Conservation (phyloP, 1,140 invertebrate genomes). For the Drepana arcuata region DNA sequence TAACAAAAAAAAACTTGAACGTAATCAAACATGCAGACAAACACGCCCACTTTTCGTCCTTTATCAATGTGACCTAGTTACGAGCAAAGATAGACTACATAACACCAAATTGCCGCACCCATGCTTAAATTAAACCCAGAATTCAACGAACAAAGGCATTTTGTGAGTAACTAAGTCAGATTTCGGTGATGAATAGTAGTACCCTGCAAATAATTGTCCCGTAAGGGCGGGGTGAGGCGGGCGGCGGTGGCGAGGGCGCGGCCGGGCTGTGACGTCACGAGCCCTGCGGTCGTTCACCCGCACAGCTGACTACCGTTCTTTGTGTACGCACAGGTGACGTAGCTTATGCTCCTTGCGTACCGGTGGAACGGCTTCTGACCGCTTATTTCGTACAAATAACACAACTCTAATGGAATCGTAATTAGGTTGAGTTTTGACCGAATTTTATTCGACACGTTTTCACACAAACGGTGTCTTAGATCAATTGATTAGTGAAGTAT, state of each 20-base stretch:
- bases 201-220: conserved; percentile 50
- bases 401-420: no score
- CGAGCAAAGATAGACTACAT: no score
- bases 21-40: neutral
- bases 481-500: no score
- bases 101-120: no score
- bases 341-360: no score
- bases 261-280: conserved; percentile 30
- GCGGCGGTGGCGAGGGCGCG: conserved; percentile 20
- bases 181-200: conserved; percentile 46
- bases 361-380: no score
- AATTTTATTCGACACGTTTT: no score
- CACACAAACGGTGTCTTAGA: no score
- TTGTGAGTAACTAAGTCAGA: conserved; percentile 13
- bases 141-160: conserved; percentile 16
- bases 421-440: no score
- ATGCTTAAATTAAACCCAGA: neutral
- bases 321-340: conserved; percentile 6
- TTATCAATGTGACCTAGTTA: no score
- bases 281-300: conserved; percentile 28
- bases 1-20: neutral
- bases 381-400: no score
- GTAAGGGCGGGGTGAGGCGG: conserved; percentile 10
- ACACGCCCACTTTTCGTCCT: neutral
- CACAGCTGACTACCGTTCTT: conserved; percentile 20